Base-by-base conservation (phyloP, 2,113 vertebrate genomes). In the Erinaceus europaeus region DNA sequence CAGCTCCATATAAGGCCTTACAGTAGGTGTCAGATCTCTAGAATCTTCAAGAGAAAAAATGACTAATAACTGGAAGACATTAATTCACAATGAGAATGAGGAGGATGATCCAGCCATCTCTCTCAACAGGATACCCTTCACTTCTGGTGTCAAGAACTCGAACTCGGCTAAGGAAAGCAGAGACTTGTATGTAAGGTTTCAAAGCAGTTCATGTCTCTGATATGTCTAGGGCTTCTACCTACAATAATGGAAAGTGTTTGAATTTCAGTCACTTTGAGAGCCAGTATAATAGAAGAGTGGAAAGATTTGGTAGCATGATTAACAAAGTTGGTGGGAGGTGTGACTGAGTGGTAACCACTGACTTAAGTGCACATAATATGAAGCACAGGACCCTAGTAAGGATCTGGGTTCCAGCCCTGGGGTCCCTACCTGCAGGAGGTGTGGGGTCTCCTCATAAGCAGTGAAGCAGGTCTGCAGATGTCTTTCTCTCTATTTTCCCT, bases 211-310 rank as follows among this genome's bases (percentile, higher is more conserved):
- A 88, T 87, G 90, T 97, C 94, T 97, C 94, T 91, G 92, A 95
- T 1, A 7, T 84, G 76, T 76, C 74, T 8, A 6, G 90, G 78
- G 84, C 62, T 87, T 91, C 81, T 61, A 17, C 75, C 32, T 74
- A 65, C 32, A 82, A 13, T 48, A 36, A 68, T 91, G 86, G 86
- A 94, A 95, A 87, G 64, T 68, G 75, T 95, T 97, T 96, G 95
- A 94, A 86, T 92, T 94, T 94, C 91, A 94, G 96, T 96, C 95
- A 91, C 92, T 96, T 94, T 96, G 96, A 96, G 96, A 96, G 91
- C 73, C 81, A 77, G 75, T 89, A 89, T 96, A 96, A 97, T 44
- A 97, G 94, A 95, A 86, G 68, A 94, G 68, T 87, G 95, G 85
- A 72, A 94, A 81, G 88, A 68, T 91, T 96, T 96, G n/a, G 94